Base-by-base conservation (phyloP, 1,140 invertebrate genomes). In the Lasioglossum albipes region DNA sequence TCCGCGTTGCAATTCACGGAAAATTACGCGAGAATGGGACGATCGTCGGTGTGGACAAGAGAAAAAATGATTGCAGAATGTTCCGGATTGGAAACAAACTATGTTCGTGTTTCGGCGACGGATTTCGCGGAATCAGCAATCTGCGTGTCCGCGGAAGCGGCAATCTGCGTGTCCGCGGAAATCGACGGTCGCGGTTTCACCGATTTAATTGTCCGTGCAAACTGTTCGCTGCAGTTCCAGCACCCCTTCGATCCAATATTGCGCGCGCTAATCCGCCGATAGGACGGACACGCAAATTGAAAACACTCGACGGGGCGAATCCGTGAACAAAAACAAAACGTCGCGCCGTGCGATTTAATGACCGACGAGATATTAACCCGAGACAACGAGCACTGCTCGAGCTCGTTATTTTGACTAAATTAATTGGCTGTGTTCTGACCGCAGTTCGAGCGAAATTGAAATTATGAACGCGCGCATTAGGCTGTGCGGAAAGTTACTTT, bases 111-210 rank as follows among this genome's bases (percentile, higher is more conserved):
- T 0, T 5, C 71, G 41, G 45, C 27, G 13, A 36, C 36, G 27
- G 12, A 75, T 31, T 59, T n/a, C 16, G 36, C 7, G 42, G 54
- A 0, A 0, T 6, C 16, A n/a, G 22, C 54, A 69, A 69, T 61
- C 12, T n/a, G 18, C 1, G 10, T 22, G 65, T 4, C 42, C 22
- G 66, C 42, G 42, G 54, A 0, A 0, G 10, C 16, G n/a, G 22
- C 54, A 69, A 69, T 61, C 12, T n/a, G 18, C 1, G 10, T 22
- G 65, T 4, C 42, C 22, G 66, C 42, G 66, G 54, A 69, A 77
- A 77, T 77, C 66, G 66, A 77, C 66, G 54, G 0, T 73, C 70
- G 45, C 49, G 69, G 69, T 79, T 73, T 73, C 49, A 36, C 49
- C 61, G 49, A 73, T 79, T 79, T 73, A 79, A 73, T 79, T 54